phyloP scores from a whole-genome alignment of 2,113 vertebrate species.

The Nothoprocta pentlandii region DNA sequence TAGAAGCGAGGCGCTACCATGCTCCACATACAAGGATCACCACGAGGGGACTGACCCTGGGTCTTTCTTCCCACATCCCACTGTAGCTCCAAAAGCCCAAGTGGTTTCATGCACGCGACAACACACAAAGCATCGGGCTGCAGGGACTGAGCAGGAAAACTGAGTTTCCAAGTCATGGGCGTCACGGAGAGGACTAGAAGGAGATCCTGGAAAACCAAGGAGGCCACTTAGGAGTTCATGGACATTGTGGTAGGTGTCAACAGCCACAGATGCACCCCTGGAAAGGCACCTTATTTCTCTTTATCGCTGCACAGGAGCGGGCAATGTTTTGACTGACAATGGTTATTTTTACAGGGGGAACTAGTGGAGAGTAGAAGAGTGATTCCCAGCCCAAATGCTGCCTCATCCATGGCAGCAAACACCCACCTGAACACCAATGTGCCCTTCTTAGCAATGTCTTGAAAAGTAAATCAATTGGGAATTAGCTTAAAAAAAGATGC shows the following conservation, averaged over 20 bases:
- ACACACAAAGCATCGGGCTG: not conserved
- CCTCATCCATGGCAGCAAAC: not conserved
- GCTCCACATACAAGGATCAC: no score
- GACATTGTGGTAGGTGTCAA: not conserved
- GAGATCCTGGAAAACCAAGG: not conserved
- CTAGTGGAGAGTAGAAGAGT: not conserved
- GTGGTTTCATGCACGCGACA: not conserved
- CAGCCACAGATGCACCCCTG: not conserved
- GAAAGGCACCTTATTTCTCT: not conserved
- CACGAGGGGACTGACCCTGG: no score
- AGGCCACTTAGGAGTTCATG: not conserved
- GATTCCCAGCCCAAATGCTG: constrained; percentile 8
- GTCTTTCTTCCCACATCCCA: no score
- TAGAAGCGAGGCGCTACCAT: not conserved
- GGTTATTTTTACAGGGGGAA: not conserved
- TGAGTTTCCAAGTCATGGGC: not conserved
- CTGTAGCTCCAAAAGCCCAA: not conserved
- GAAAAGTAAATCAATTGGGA: not conserved
- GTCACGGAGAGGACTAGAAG: not conserved
- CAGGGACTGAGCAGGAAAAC: fast-evolving
- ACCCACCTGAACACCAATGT: constrained; percentile 22
- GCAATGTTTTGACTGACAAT: constrained; percentile 10
- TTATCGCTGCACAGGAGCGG: not conserved
- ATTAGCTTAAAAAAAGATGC: constrained; percentile 26
- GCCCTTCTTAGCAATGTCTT: not conserved